Conservation (phyloP, 2,797 vertebrate genomes). For the Dromococcyx pavoninus region DNA sequence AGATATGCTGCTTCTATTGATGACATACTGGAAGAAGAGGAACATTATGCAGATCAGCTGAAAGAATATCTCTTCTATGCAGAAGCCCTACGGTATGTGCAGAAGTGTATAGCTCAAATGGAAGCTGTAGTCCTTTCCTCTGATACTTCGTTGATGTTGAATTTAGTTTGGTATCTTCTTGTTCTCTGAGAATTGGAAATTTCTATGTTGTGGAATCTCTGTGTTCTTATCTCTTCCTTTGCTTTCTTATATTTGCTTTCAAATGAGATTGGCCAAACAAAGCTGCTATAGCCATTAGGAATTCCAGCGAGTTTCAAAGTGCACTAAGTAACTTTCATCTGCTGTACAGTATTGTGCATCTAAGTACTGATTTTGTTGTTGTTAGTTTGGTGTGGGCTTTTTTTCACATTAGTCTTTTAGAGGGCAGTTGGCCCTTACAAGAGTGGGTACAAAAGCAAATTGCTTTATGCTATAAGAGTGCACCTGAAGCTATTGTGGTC, state of each 20-base stretch:
- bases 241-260: neutral
- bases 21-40: constrained; percentile 95
- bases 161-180: neutral
- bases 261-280: neutral
- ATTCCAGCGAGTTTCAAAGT: neutral
- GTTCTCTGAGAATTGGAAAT: neutral
- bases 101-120: neutral
- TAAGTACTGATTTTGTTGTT: neutral
- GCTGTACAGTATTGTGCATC: neutral
- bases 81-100: constrained; percentile 87
- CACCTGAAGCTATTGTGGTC: neutral
- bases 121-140: neutral
- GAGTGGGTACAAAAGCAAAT: neutral
- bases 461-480: neutral
- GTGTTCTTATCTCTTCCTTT: neutral
- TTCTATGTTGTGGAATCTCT: neutral
- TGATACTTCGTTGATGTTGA: neutral
- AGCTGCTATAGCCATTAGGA: neutral
- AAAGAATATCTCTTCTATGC: constrained; percentile 98
- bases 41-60: constrained; percentile 95
- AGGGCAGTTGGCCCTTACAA: neutral
- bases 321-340: neutral
- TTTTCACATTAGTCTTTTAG: neutral
- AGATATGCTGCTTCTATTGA: constrained; percentile 95
- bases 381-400: neutral